A percentile compares a stretch with the other conserved stretches of the same genome.
phyloP scores from a whole-genome alignment of 2,797 vertebrate species.

The Falco columbarius region DNA sequence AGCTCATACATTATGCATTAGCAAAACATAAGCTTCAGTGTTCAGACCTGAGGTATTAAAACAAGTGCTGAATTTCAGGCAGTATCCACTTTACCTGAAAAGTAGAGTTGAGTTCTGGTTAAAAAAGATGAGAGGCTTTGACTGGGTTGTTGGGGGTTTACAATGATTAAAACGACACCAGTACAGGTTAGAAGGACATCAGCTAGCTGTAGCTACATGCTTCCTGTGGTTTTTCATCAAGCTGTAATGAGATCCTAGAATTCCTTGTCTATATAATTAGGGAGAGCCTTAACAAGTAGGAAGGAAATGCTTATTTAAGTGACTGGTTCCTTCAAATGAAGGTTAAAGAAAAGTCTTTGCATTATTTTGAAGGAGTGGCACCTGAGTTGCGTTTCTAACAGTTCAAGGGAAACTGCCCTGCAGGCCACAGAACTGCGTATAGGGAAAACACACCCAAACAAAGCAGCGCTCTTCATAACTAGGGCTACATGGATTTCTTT shows the following conservation, averaged over 20 bases:
- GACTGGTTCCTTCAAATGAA: not conserved
- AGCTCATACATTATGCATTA: conserved; percentile 41
- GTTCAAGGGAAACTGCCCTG: not conserved
- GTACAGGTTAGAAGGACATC: not conserved
- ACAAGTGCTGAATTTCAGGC: conserved; percentile 59
- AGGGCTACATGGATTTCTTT: not conserved
- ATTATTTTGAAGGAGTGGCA: not conserved
- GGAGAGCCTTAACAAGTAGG: not conserved
- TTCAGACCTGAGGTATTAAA: conserved; percentile 61
- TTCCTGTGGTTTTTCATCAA: conserved; percentile 5
- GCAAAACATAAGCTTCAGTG: conserved; percentile 45
- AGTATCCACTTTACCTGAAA: conserved; percentile 67
- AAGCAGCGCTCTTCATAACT: rapidly evolving
- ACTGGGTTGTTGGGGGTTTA: not conserved
- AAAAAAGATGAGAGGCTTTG: not conserved
- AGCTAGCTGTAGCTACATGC: not conserved
- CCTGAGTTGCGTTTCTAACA: not conserved
- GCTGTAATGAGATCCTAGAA: not conserved
- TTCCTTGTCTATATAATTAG: not conserved
- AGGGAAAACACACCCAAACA: not conserved
- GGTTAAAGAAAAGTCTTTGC: not conserved
- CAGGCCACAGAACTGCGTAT: not conserved
- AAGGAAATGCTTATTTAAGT: conserved; percentile 1
- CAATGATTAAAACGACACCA: not conserved
- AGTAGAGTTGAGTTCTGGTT: conserved; percentile 62